phyloP scores from a whole-genome alignment of 2,888 invertebrate species.

The Dorcus parallelipipedus region DNA sequence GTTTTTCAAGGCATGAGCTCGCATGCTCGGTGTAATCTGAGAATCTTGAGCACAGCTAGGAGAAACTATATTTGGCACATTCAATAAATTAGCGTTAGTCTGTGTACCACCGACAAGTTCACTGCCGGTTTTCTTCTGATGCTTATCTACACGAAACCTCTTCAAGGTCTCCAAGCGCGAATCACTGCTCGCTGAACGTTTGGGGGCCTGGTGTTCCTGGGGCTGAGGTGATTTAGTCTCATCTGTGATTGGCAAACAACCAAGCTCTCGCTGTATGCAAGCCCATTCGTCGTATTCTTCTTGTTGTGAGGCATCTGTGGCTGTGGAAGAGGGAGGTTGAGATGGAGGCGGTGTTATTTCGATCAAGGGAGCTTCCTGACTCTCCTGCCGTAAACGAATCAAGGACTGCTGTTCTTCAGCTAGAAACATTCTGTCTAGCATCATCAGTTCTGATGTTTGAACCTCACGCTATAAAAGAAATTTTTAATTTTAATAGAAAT shows the following conservation, averaged over 20 bases:
- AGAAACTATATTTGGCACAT: no score
- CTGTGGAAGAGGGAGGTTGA: slow-evolving; percentile 13
- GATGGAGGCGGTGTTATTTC: slow-evolving; percentile 13
- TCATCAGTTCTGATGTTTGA: slow-evolving; percentile 72
- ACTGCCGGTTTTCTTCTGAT: slow-evolving; percentile 33
- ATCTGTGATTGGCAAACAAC: slow-evolving; percentile 45
- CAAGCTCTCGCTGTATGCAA: slow-evolving; percentile 64
- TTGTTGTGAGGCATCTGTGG: neutral
- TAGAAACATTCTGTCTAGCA: slow-evolving; percentile 71
- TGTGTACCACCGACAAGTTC: neutral
- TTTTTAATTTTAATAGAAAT: no score
- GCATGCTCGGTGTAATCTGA: neutral
- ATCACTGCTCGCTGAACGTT: slow-evolving; percentile 38
- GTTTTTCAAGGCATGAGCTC: neutral
- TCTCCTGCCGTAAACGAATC: slow-evolving; percentile 57
- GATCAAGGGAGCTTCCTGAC: slow-evolving; percentile 29
- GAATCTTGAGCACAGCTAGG: no score
- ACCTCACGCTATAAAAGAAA: slow-evolving; percentile 59
- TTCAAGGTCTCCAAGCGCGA: slow-evolving; percentile 46
- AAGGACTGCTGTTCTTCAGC: slow-evolving; percentile 67
- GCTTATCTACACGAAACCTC: slow-evolving; percentile 47
- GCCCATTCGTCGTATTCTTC: slow-evolving; percentile 65
- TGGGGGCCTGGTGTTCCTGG: slow-evolving; percentile 23
- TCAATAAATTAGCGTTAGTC: no score
- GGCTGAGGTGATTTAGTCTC: neutral